Conservation (phyloP, 2,888 invertebrate genomes). For the Phortica magna region DNA sequence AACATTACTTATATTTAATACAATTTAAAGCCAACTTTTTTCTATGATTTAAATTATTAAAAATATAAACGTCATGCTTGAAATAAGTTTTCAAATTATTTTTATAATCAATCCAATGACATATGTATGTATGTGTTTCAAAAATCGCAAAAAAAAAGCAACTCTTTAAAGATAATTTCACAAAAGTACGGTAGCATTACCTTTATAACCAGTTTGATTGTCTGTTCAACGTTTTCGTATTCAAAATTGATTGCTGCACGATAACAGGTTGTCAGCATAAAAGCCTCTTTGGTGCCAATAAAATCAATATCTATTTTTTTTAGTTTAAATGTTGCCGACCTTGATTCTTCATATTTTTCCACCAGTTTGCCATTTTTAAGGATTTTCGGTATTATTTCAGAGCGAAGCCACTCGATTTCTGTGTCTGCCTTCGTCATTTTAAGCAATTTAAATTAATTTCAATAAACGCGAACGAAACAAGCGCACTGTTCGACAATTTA, state of each 20-base stretch:
- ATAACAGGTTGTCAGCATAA: conserved; percentile 73
- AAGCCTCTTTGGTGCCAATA: conserved; percentile 68
- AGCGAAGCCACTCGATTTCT: conserved; percentile 62
- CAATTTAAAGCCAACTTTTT: too few relatives aligned
- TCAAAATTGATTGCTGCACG: conserved; percentile 60
- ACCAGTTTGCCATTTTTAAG: conserved; percentile 53
- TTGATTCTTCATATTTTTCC: conserved; percentile 42
- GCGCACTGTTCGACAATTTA: neutral
- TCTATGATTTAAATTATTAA: too few relatives aligned
- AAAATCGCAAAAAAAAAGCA: neutral
- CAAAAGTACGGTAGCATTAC: conserved; percentile 51
- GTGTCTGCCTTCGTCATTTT: conserved; percentile 49
- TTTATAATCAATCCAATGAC: too few relatives aligned
- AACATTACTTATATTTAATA: too few relatives aligned
- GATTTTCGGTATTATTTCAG: conserved; percentile 53
- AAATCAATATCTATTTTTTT: conserved; percentile 54
- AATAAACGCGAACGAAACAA: neutral
- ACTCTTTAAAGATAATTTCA: too few relatives aligned
- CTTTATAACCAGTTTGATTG: conserved; percentile 66
- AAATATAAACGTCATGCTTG: too few relatives aligned
- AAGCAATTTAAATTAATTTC: neutral
- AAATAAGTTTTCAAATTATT: too few relatives aligned
- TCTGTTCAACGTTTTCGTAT: conserved; percentile 47
- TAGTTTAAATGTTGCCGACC: conserved; percentile 51
- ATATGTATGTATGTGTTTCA: too few relatives aligned